Base-by-base conservation (phyloP, 2,888 invertebrate genomes). In the Boloria euphrosyne region DNA sequence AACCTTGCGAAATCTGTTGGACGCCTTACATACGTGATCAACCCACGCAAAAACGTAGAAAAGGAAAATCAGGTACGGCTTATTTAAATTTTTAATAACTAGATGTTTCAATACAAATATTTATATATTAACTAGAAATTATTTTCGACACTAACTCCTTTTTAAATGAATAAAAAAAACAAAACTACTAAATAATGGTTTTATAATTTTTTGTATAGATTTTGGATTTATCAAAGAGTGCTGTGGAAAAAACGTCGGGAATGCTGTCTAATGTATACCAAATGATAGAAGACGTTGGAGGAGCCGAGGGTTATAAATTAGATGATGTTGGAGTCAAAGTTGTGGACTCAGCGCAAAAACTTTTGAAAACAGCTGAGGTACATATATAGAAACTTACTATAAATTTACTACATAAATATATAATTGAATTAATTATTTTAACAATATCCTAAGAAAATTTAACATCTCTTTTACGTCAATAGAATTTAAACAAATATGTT, bases 341-440 rank as follows among this genome's bases (percentile, higher is more conserved):
- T 0, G 81, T 80, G 3, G 79, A 79, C n/a, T 76, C 76, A 0
- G 82, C 83, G 0, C 75, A 83, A 54, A 74, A 74, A 0, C 69
- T 87, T 31, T 71, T 81, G 2, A 76, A 78, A 49, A 70, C 79
- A 13, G 80, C 80, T 4, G 80, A 83, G 81, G 85, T 84, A 68
- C 22, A n/a, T 17, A 13, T 17, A 10, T 38, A 0, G 31, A 38
- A 10, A 38, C 10, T 2, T 31, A 31, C 5, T 31, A 31, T 5
- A 7, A 38, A 38, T 38, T 38, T 38, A 38, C 7, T 10, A 10
- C 10, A 38, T 38, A 38, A 7, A 38, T 7, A 10, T 38, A 38
- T 38, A 10, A 38, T 7, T 10, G 10, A 38, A 31, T 1, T 6
- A 31, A 31, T 27, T 27, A 27, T 27, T 27, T 27, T 27, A 3